A percentile compares a stretch with the other conserved stretches of the same genome.
Evolutionary conservation across 1,140 invertebrate genomes (phyloP).

Genomic region (Dermatophagoides farinae): DNA sequence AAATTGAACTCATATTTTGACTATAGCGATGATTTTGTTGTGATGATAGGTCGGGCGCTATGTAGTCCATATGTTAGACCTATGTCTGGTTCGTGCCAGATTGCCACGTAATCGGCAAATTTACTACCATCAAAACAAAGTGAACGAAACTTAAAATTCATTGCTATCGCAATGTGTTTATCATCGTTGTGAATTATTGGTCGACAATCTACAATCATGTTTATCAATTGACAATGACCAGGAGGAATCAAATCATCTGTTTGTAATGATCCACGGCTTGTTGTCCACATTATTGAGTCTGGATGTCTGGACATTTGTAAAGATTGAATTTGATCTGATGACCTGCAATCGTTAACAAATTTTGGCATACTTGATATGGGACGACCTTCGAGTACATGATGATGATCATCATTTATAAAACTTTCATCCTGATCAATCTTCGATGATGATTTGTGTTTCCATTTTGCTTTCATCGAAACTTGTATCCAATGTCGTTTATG

Average conservation of each 20-base stretch:
- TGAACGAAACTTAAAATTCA: background rate
- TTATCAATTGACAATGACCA: slow-evolving; percentile 3
- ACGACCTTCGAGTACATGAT: no score
- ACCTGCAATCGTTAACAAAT: background rate
- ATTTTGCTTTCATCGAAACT: slow-evolving; percentile 29
- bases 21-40: no score
- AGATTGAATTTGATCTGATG: background rate
- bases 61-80: no score
- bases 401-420: background rate
- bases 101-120: background rate
- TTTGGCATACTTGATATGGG: background rate
- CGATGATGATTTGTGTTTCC: background rate
- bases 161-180: background rate
- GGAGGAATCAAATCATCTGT: slow-evolving; percentile 1
- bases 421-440: background rate
- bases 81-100: no score
- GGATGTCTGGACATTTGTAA: background rate
- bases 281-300: background rate
- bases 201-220: background rate
- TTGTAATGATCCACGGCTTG: background rate
- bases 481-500: slow-evolving; percentile 81
- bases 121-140: background rate
- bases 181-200: background rate
- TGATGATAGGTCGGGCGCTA: no score
- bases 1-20: no score